These are phyloP conservation scores for Carabus problematicus DNA, from an alignment of 2,888 invertebrate species.

Conservation along the genomic window DNA sequence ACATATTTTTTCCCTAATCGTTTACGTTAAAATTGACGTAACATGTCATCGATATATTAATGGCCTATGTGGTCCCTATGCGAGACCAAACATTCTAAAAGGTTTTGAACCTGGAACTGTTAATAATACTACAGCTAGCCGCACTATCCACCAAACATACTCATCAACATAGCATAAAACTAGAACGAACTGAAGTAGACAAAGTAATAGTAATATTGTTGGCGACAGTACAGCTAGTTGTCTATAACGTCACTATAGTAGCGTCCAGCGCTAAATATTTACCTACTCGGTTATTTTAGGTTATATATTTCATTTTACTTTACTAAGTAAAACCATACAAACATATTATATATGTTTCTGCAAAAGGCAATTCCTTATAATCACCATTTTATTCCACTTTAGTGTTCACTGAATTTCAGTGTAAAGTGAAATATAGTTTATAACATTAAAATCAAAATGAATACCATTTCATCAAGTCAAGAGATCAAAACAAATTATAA, in stretches of 20 bases:
- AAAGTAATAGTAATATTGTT: conserved; percentile 9
- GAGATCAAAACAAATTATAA: too few species aligned
- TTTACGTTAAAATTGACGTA: background rate
- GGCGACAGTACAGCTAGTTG: conserved; percentile 20
- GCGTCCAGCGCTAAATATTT: conserved; percentile 24
- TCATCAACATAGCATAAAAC: background rate
- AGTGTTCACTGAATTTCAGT: too few species aligned
- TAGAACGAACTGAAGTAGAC: conserved; percentile 20
- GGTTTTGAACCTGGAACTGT: conserved; percentile 10
- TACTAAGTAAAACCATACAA: too few species aligned
- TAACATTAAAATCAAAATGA: too few species aligned
- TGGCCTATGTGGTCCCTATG: conserved; percentile 26
- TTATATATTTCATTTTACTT: too few species aligned
- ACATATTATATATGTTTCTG: too few species aligned
- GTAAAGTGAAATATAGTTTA: too few species aligned
- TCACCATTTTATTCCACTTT: too few species aligned
- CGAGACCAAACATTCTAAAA: conserved; percentile 14
- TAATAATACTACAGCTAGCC: conserved; percentile 15
- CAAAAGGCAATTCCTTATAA: too few species aligned
- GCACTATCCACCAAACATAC: conserved; percentile 1
- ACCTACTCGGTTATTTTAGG: too few species aligned
- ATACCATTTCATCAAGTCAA: too few species aligned
- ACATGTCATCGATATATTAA: background rate
- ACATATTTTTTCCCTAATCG: background rate
- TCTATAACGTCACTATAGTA: conserved; percentile 5